A percentile compares a stretch with the other conserved stretches of the same genome.
phyloP scores from a whole-genome alignment of 2,113 vertebrate species.

The Galbula dea region DNA sequence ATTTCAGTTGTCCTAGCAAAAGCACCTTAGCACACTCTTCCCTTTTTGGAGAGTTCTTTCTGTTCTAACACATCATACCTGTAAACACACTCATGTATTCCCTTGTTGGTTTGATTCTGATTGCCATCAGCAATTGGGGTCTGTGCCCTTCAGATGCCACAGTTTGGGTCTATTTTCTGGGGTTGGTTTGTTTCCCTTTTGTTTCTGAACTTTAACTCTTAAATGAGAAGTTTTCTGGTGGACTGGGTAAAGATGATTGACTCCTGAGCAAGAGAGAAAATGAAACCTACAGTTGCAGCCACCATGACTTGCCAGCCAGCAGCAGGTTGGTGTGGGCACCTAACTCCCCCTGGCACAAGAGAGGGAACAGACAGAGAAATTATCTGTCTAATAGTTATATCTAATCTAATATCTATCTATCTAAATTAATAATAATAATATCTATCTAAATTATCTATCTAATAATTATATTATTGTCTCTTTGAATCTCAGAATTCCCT shows the following conservation, averaged over 20 bases:
- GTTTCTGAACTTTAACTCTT: not conserved
- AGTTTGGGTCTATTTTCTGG: too few species aligned
- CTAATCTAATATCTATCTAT: too few species aligned
- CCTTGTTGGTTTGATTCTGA: too few species aligned
- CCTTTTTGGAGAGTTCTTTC: not conserved
- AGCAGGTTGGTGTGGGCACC: not conserved
- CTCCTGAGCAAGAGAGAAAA: not conserved
- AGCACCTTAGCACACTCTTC: not conserved
- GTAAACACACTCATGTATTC: not conserved
- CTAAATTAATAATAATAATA: too few species aligned
- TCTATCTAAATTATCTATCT: too few species aligned
- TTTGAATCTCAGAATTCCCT: not conserved
- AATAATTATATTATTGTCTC: too few species aligned
- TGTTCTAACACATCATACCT: not conserved
- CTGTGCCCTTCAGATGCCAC: too few species aligned
- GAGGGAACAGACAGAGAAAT: not conserved
- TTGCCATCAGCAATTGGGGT: too few species aligned
- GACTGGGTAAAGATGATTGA: not conserved
- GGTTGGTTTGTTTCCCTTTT: too few species aligned
- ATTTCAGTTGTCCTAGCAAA: not conserved
- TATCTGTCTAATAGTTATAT: too few species aligned
- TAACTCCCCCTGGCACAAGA: not conserved
- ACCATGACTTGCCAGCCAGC: not conserved
- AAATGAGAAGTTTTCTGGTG: not conserved
- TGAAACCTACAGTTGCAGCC: not conserved